Evolutionary conservation across 2,888 invertebrate species (phyloP), one percentile per base, ranked within the genome.

Genomic region (Melitaea athalia): DNA sequence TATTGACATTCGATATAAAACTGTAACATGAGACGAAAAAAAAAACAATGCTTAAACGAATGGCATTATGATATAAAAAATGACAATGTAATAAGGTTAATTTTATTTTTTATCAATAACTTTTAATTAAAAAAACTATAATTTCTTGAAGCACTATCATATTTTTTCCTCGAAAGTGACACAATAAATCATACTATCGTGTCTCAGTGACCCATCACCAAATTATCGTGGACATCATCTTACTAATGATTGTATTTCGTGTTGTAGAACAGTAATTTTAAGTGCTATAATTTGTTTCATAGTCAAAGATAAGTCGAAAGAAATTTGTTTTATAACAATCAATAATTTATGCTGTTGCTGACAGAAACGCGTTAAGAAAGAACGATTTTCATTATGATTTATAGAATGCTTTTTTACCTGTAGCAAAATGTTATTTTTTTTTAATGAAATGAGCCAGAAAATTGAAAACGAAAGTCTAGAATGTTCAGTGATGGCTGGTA

Each of bases 181-280:
- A 70, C 66, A 66, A 73, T 73, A 70, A 72, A 72, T 74, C 71
- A 69, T 69, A 69, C 57, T 55, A 38, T 59, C 31, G 57, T 65
- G 69, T 60, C 62, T 65, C 68, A 49, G 63, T 57, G 59, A 63
- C 67, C 64, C 66, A 71, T 74, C 74, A 71, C 67, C 74, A 66
- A 72, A 76, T 74, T 76, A 75, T 73, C 65, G 60, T 70, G 62
- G 70, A 68, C 70, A 68, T 67, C 66, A 69, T 55, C 53, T 33
- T 59, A 57, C 68, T 74, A 74, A 74, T 70, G 74, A 69, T 63
- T 17, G 67, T 66, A 67, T 73, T 66, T 60, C 74, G 73, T 74
- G 74, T 63, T 62, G 60, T 31, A 62, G 47, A 61, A 68, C 69
- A 73, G 65, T 72, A 64, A 69, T 67, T 74, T 72, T 72, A 62